phyloP scores from a whole-genome alignment of 2,888 invertebrate genomes.

The Eupithecia insigniata region DNA sequence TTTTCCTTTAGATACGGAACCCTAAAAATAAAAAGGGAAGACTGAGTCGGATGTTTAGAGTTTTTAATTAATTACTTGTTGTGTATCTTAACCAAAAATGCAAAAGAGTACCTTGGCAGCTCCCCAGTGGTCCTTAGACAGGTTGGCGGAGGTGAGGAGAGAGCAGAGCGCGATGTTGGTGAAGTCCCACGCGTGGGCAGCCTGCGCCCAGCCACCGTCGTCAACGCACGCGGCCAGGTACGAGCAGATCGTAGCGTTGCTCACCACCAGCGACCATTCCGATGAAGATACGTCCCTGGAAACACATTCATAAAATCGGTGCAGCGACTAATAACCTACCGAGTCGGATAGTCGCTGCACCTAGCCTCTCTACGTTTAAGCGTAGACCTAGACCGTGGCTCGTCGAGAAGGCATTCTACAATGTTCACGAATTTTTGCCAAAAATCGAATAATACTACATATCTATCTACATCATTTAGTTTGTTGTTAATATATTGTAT shows the following conservation, averaged over 20 bases:
- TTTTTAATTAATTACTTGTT: neutral
- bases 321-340: too few species aligned
- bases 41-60: too few species aligned
- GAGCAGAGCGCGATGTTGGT: slow-evolving; percentile 87
- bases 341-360: too few species aligned
- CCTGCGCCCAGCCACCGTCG: slow-evolving; percentile 61
- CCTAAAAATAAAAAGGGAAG: too few species aligned
- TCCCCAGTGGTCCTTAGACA: slow-evolving; percentile 56
- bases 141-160: slow-evolving; percentile 83
- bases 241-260: slow-evolving; percentile 55
- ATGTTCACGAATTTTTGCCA: too few species aligned
- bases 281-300: slow-evolving; percentile 46
- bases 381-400: too few species aligned
- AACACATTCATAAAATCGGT: neutral
- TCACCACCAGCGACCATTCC: slow-evolving; percentile 49
- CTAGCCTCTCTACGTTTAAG: too few species aligned
- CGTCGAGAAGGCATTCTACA: too few species aligned
- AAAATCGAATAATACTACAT: too few species aligned
- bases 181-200: slow-evolving; percentile 88
- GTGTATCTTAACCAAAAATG: neutral
- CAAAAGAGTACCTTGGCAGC: slow-evolving; percentile 78
- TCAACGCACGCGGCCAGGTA: slow-evolving; percentile 49
- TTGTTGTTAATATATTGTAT: too few species aligned
- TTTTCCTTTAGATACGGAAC: too few species aligned
- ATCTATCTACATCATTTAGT: too few species aligned